Evolutionary conservation across 2,797 vertebrate species (phyloP).

Genomic region (Cyclura pinguis): DNA sequence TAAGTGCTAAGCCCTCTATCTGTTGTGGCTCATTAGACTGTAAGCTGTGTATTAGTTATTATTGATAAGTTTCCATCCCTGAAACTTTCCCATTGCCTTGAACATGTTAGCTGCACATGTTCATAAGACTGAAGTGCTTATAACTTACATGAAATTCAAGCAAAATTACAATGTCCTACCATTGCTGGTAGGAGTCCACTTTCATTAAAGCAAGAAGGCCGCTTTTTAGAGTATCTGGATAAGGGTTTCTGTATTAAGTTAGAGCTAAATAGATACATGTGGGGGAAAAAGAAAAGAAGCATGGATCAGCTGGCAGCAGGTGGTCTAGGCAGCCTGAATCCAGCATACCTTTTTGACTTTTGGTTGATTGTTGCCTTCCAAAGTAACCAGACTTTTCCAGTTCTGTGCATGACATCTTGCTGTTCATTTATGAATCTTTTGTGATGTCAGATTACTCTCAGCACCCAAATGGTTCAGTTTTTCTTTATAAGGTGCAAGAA

Average conservation of each 20-base stretch:
- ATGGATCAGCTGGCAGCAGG: conserved; percentile 53
- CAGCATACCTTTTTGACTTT: conserved; percentile 42
- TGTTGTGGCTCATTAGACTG: neutral
- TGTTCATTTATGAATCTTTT: conserved; percentile 72
- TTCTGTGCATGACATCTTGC: conserved; percentile 62
- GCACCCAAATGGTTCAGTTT: conserved; percentile 72
- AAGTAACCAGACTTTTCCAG: conserved; percentile 69
- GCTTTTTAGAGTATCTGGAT: neutral
- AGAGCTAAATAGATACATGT: conserved; percentile 28
- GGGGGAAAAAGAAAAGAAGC: conserved; percentile 46
- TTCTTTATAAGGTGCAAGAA: conserved; percentile 75
- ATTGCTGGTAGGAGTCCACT: neutral
- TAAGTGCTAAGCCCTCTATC: neutral
- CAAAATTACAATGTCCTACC: neutral
- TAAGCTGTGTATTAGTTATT: neutral
- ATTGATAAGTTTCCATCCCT: neutral
- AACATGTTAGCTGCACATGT: neutral
- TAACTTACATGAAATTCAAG: neutral
- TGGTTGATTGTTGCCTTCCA: conserved; percentile 67
- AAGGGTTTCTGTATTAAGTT: neutral
- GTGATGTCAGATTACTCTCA: conserved; percentile 76
- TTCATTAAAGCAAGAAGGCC: conserved; percentile 17
- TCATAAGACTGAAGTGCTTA: neutral
- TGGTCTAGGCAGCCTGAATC: conserved; percentile 66
- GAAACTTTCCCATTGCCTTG: neutral